Evolutionary conservation across 2,113 vertebrate genomes (phyloP).

Genomic region (Callocephalon fimbriatum): DNA sequence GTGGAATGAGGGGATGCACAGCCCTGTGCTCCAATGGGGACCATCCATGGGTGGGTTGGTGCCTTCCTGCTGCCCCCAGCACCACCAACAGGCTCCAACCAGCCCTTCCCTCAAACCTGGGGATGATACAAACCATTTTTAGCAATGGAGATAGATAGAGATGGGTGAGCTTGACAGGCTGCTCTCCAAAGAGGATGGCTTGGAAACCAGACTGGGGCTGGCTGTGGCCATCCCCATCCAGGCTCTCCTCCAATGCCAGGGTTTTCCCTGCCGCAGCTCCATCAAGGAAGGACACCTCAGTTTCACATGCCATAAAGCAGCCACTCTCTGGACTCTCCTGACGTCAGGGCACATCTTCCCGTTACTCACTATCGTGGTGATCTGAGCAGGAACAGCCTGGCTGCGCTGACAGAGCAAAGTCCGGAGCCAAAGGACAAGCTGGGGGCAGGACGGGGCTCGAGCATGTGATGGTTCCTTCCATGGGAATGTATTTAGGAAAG

Average conservation of each 20-base stretch:
- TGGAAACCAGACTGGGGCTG: background rate
- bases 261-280: fast-evolving
- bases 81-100: fast-evolving
- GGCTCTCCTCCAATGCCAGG: fast-evolving
- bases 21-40: background rate
- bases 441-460: background rate
- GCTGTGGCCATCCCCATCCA: too few species aligned
- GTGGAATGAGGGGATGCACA: fast-evolving
- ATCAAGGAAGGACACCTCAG: fast-evolving
- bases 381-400: background rate
- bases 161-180: background rate
- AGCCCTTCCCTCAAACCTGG: background rate
- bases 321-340: background rate
- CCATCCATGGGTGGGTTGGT: background rate
- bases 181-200: background rate
- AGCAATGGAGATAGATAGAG: background rate
- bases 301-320: background rate
- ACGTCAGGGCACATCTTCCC: background rate
- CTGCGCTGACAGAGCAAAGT: background rate
- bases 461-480: background rate
- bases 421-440: fast-evolving
- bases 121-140: background rate
- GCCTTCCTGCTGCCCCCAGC: background rate
- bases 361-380: fast-evolving
- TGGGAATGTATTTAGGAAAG: background rate